phyloP scores from a whole-genome alignment of 2,113 vertebrate genomes.

The Pleuronectes platessa region DNA sequence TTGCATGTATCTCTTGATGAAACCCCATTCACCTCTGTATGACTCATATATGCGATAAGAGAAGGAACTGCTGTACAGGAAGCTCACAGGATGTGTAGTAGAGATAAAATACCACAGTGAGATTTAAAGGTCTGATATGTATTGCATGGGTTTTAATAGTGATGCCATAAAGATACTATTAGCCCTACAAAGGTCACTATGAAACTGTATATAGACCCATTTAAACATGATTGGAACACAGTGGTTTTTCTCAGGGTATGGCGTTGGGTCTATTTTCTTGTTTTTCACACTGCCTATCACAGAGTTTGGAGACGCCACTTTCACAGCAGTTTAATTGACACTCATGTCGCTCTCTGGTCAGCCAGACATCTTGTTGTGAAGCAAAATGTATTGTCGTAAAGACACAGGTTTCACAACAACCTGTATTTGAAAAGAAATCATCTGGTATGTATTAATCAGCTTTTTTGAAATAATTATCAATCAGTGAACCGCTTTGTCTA shows the following conservation, averaged over 20 bases:
- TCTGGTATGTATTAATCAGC: too few species aligned
- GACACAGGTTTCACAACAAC: too few species aligned
- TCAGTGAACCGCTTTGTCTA: neutral
- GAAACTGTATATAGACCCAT: constrained; percentile 7
- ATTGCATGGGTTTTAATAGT: constrained; percentile 6
- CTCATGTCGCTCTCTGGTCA: too few species aligned
- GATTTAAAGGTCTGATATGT: neutral
- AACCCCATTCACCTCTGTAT: constrained; percentile 7
- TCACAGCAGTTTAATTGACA: neutral
- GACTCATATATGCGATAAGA: constrained; percentile 18
- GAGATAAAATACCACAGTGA: constrained; percentile 3
- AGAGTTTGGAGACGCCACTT: neutral
- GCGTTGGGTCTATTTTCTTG: constrained; percentile 6
- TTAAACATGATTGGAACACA: constrained; percentile 7
- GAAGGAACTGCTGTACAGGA: neutral
- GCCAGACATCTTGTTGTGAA: neutral
- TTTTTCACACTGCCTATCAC: too few species aligned
- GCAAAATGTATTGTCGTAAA: neutral
- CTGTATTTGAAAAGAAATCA: too few species aligned
- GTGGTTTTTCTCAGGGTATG: neutral
- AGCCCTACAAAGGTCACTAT: constrained; percentile 14
- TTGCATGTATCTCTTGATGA: neutral
- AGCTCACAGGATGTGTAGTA: neutral
- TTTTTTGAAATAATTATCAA: neutral
- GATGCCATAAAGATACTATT: constrained; percentile 5